Base-by-base conservation (phyloP, 2,797 vertebrate species). In the Alauda arvensis region DNA sequence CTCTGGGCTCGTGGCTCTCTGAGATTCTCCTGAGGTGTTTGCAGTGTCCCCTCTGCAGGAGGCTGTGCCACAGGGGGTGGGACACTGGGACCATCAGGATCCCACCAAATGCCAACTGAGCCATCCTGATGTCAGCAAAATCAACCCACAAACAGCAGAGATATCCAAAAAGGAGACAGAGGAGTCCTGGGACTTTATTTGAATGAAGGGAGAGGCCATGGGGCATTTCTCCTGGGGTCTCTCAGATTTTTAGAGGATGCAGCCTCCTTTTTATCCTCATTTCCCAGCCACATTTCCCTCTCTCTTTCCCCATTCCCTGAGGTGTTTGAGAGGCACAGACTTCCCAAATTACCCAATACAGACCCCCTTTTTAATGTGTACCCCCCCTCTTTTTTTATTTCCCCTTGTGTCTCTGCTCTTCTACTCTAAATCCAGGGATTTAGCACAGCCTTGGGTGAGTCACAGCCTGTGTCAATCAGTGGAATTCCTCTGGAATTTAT, bases 221-320 rank as follows among this genome's bases (percentile, higher is more conserved):
- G 14, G 14, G 18, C 2, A 10, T 60, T 40, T 4, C 14, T 18
- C 18, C 3, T 48, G 55, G 29, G 18, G 29, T 49, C 1, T 49
- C 56, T 40, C 56, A 26, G 0, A 3, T 5, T 5, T 2, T 33
- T 21, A 1, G 29, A 60, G 34, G 34, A 11, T 0, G 0, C 45
- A 40, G 23, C 14, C 34, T 49, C 45, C 29, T 60, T 26, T 49
- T 21, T 7, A 40, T 74, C 45, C 71, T 2, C 2, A 33, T 49
- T 49, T 74, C 56, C 55, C 5, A 3, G 23, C 56, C 2, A 1
- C 34, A 20, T 40, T 40, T n/a, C 42, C 45, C 46, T 55, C 29
- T 74, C 45, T 26, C 17, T n/a, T 59, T 49, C 18, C 24, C 29
- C 23, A 8, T 6, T 56, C 23, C 7, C 16, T 34, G 55, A 56